phyloP scores from a whole-genome alignment of 2,888 invertebrate genomes.

The Cantharis nigra region DNA sequence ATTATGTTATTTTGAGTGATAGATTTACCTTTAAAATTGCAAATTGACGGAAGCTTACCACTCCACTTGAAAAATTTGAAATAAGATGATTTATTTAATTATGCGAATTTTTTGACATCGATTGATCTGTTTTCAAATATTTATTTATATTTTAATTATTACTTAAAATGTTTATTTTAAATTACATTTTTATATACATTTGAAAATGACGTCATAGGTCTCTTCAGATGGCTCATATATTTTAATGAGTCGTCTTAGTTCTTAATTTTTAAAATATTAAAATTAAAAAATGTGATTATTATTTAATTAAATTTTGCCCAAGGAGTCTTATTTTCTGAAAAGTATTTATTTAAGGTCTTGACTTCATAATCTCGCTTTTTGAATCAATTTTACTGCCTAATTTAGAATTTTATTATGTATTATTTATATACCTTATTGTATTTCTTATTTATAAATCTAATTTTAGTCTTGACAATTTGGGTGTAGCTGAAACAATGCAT shows the following conservation, averaged over 20 bases:
- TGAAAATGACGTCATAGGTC: too few species aligned
- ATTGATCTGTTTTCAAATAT: not conserved
- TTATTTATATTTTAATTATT: not conserved
- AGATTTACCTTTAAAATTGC: not conserved
- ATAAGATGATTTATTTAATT: not conserved
- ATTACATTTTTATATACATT: too few species aligned
- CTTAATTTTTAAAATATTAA: too few species aligned
- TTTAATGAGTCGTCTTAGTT: too few species aligned
- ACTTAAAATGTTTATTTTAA: not conserved
- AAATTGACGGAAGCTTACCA: not conserved
- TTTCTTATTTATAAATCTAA: not conserved
- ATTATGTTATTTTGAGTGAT: not conserved
- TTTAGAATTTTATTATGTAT: not conserved
- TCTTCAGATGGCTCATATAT: too few species aligned
- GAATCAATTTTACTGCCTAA: not conserved
- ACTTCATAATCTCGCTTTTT: not conserved
- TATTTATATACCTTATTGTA: not conserved
- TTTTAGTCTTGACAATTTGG: not conserved
- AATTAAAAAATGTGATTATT: not conserved
- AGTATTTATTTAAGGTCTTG: not conserved
- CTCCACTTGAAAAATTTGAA: not conserved
- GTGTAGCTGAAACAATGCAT: not conserved
- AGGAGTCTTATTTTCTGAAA: not conserved
- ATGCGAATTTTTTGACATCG: not conserved
- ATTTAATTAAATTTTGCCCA: not conserved